A percentile compares a stretch with the other conserved stretches of the same genome.
Conservation (phyloP, 92 coral and sea anemone genomes). For the Desmophyllum pertusum region DNA sequence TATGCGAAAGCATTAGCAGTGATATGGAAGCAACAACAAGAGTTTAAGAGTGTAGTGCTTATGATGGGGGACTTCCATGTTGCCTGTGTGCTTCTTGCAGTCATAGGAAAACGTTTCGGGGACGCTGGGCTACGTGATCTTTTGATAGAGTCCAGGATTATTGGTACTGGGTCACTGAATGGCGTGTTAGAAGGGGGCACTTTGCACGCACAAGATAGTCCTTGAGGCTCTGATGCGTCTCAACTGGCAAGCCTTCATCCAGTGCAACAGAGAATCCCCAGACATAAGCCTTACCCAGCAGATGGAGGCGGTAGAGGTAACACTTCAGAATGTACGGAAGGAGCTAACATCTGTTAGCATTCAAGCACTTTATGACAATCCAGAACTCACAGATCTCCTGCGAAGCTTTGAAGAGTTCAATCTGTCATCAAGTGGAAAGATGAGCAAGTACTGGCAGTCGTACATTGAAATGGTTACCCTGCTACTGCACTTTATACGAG, state of each 20-base stretch:
- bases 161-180: slow-evolving; percentile 54
- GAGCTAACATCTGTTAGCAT: not conserved
- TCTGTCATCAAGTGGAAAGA: not conserved
- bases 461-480: slow-evolving; percentile 38
- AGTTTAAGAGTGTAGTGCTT: slow-evolving; percentile 52
- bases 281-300: not conserved
- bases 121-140: slow-evolving; percentile 53
- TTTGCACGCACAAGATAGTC: not conserved
- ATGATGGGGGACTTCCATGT: slow-evolving; percentile 58
- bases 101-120: slow-evolving; percentile 45
- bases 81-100: slow-evolving; percentile 39
- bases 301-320: not conserved
- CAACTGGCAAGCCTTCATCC: not conserved
- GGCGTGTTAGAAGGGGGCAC: slow-evolving; percentile 49
- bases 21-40: slow-evolving; percentile 56
- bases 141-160: slow-evolving; percentile 25
- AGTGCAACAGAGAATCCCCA: not conserved
- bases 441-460: not conserved
- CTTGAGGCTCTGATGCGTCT: slow-evolving; percentile 6
- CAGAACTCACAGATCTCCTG: not conserved
- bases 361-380: not conserved
- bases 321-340: not conserved
- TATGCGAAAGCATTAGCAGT: slow-evolving; percentile 70
- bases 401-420: not conserved
- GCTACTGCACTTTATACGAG: slow-evolving; percentile 46